A percentile compares a stretch with the other conserved stretches of the same genome.
Evolutionary conservation across 2,113 vertebrate species (phyloP).

Genomic region (Sylvia atricapilla): DNA sequence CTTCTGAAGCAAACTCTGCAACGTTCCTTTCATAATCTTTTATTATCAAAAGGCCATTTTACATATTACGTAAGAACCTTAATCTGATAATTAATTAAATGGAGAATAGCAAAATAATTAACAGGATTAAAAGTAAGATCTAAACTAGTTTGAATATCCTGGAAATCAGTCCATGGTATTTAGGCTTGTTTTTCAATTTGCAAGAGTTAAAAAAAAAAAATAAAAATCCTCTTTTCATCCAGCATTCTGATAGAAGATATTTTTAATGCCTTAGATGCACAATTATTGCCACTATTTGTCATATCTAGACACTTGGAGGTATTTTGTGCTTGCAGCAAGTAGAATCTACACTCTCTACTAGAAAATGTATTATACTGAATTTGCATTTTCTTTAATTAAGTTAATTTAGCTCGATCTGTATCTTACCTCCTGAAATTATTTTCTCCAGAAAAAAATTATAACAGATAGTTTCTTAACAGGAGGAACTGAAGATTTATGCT

Average conservation of each 20-base stretch:
- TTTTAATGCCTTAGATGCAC: not conserved
- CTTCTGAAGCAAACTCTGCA: not conserved
- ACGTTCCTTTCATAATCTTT: not conserved
- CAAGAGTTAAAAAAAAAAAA: not conserved
- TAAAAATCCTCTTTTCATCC: not conserved
- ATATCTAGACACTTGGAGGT: not conserved
- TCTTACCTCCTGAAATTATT: constrained; percentile 9
- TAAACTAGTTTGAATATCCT: not conserved
- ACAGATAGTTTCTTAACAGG: not conserved
- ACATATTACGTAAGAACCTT: not conserved
- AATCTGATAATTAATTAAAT: constrained; percentile 28
- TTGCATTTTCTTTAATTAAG: constrained; percentile 43
- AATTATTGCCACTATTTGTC: not conserved
- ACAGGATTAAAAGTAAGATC: not conserved
- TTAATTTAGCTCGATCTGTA: not conserved
- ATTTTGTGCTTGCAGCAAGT: not conserved
- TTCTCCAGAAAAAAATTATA: constrained; percentile 17
- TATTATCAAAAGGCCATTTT: not conserved
- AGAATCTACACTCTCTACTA: not conserved
- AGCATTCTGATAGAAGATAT: not conserved
- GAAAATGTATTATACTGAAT: not conserved
- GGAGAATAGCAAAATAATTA: constrained; percentile 35
- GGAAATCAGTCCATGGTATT: not conserved
- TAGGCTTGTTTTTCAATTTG: not conserved
- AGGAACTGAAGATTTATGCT: not conserved